phyloP scores from a whole-genome alignment of 2,797 vertebrate genomes.

The Ambastaia sidthimunki region DNA sequence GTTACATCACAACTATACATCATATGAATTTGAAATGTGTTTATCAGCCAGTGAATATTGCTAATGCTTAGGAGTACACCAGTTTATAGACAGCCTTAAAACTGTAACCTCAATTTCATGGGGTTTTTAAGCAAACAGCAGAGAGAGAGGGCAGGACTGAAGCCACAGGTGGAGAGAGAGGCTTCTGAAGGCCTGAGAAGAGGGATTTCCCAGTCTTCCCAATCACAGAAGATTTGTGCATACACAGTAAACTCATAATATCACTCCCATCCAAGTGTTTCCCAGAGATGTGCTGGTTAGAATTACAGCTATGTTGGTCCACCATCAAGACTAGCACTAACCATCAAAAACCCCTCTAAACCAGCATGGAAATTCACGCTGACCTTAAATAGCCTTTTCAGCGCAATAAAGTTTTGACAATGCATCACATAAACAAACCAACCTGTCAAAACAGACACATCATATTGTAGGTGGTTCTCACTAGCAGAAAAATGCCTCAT shows the following conservation, averaged over 20 bases:
- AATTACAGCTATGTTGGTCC: neutral
- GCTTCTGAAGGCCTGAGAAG: neutral
- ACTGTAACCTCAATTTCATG: neutral
- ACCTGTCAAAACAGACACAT: neutral
- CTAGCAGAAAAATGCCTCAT: neutral
- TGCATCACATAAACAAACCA: neutral
- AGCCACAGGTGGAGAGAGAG: neutral
- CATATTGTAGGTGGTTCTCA: neutral
- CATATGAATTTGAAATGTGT: neutral
- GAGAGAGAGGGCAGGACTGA: neutral
- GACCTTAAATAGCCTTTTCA: neutral
- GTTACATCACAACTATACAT: neutral
- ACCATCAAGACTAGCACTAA: neutral
- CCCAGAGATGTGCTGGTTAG: neutral
- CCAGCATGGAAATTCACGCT: neutral
- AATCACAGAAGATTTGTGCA: slow-evolving; percentile 2
- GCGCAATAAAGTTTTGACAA: neutral
- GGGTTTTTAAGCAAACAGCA: neutral
- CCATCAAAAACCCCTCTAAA: neutral
- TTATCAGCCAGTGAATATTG: neutral
- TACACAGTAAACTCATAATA: slow-evolving; percentile 19
- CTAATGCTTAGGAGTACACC: too few relatives aligned
- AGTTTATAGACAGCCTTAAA: too few relatives aligned
- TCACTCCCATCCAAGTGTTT: slow-evolving; percentile 1
- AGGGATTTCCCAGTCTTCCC: neutral